Conservation (phyloP, 2,113 vertebrate species). For the Leptocoma aspasia region DNA sequence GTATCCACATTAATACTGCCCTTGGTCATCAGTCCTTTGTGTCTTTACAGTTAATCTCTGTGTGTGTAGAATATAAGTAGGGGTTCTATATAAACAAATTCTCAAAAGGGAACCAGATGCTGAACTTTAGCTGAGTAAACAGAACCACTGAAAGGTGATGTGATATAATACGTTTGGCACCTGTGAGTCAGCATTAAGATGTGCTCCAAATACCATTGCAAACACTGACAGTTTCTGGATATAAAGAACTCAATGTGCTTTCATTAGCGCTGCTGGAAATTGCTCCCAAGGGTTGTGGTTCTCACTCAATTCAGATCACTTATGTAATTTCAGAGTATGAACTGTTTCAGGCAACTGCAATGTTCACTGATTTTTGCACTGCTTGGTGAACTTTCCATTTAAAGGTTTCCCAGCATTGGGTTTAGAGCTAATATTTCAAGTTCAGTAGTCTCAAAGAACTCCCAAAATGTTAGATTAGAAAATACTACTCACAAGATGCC, state of each 20-base stretch:
- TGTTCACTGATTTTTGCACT: not conserved
- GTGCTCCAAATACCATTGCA: not conserved
- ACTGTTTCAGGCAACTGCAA: not conserved
- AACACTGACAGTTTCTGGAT: constrained; percentile 13
- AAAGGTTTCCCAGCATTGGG: not conserved
- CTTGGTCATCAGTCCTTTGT: not conserved
- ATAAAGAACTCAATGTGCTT: not conserved
- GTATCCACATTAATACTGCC: not conserved
- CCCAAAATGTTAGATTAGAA: not conserved
- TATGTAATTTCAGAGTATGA: not conserved
- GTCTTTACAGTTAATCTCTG: not conserved
- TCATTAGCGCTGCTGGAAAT: not conserved
- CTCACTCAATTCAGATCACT: constrained; percentile 28
- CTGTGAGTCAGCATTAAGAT: constrained; percentile 26
- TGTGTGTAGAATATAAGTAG: not conserved
- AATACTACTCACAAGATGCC: not conserved
- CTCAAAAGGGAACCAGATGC: not conserved
- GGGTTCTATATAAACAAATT: not conserved
- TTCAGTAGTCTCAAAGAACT: not conserved
- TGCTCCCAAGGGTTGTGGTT: constrained; percentile 12
- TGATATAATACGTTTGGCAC: not conserved
- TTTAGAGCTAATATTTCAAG: not conserved
- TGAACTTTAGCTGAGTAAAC: constrained; percentile 39
- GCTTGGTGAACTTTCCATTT: not conserved
- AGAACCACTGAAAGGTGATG: constrained; percentile 2